phyloP scores from a whole-genome alignment of 92 coral and sea anemone genomes.

The Epizoanthus rinbou region DNA sequence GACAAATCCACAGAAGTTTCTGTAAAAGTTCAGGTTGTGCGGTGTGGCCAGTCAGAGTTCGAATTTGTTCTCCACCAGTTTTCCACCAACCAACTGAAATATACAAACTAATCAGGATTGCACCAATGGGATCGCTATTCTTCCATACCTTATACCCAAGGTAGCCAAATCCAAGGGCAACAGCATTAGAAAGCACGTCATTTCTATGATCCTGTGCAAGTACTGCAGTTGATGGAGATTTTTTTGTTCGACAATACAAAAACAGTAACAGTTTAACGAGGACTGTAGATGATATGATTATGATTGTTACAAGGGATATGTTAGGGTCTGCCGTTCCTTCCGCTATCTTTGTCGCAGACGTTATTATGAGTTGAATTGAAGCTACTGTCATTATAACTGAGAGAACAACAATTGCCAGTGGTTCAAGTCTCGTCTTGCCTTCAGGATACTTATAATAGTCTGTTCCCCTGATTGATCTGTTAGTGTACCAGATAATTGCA shows the following conservation, averaged over 20 bases:
- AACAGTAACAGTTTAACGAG: slow-evolving; percentile 63
- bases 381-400: slow-evolving; percentile 98
- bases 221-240: slow-evolving; percentile 70
- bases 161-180: slow-evolving; percentile 90
- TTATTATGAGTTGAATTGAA: slow-evolving; percentile 85
- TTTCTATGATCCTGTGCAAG: slow-evolving; percentile 96
- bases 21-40: slow-evolving; percentile 84
- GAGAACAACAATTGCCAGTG: slow-evolving; percentile 81
- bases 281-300: slow-evolving; percentile 74
- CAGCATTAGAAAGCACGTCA: slow-evolving; percentile 85
- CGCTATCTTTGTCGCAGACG: slow-evolving; percentile 68
- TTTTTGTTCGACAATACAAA: slow-evolving; percentile 67
- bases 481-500: slow-evolving; percentile 83
- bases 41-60: slow-evolving; percentile 80
- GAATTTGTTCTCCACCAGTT: slow-evolving; percentile 84
- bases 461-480: slow-evolving; percentile 80
- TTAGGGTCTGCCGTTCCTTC: slow-evolving; percentile 71
- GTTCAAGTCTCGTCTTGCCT: slow-evolving; percentile 92
- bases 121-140: slow-evolving; percentile 92
- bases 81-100: slow-evolving; percentile 91
- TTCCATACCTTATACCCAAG: slow-evolving; percentile 89
- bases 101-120: slow-evolving; percentile 86
- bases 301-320: slow-evolving; percentile 71
- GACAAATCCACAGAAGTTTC: slow-evolving; percentile 83
- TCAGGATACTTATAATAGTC: slow-evolving; percentile 90